Conservation (phyloP, 2,113 vertebrate genomes). For the Amphilophus citrinellus region DNA sequence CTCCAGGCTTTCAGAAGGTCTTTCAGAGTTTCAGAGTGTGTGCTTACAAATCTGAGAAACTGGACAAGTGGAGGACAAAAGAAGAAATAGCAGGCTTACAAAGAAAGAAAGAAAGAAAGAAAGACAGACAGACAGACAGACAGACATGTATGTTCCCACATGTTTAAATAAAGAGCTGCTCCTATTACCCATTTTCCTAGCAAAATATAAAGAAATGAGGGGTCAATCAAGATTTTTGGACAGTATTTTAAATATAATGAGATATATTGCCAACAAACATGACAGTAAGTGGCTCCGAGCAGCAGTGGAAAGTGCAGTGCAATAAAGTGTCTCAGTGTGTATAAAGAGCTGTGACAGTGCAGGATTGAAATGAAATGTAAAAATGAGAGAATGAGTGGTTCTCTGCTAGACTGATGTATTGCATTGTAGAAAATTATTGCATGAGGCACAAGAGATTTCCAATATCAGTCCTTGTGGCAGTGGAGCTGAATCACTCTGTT, state of each 20-base stretch:
- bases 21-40: background rate
- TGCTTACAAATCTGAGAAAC: background rate
- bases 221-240: too few relatives aligned
- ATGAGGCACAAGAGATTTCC: background rate
- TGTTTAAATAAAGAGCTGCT: too few relatives aligned
- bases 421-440: background rate
- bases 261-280: background rate
- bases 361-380: background rate
- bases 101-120: background rate
- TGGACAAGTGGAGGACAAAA: background rate
- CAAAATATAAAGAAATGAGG: too few relatives aligned
- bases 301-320: background rate
- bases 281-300: background rate
- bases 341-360: background rate
- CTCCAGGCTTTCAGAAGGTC: background rate
- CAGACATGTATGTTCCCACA: too few relatives aligned
- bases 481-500: background rate
- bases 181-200: too few relatives aligned
- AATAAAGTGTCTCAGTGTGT: background rate
- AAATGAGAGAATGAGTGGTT: background rate
- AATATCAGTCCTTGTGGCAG: conserved; percentile 1
- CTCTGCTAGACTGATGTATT: background rate
- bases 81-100: background rate
- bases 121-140: too few relatives aligned
- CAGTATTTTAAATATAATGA: too few relatives aligned